Conservation (phyloP, 2,113 vertebrate species). For the Callipepla californica region DNA sequence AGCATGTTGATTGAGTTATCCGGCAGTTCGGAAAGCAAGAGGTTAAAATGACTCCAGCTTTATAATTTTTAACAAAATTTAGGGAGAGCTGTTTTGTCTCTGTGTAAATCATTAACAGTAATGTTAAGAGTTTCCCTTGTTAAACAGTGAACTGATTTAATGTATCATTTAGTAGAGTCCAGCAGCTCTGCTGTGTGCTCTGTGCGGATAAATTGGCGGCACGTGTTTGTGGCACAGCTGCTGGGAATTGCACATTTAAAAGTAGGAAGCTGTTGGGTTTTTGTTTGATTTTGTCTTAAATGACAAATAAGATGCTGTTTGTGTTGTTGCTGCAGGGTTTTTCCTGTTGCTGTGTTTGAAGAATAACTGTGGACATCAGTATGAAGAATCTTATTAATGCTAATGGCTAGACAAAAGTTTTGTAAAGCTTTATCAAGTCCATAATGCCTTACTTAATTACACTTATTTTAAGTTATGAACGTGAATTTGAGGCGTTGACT, state of each 20-base stretch:
- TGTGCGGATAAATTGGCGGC: not conserved
- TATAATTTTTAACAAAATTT: conserved; percentile 1
- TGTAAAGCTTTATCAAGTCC: not conserved
- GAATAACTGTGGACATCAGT: not conserved
- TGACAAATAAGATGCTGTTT: not conserved
- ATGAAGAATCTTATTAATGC: not conserved
- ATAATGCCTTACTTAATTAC: not conserved
- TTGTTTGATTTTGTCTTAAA: not conserved
- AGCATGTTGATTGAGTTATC: not conserved
- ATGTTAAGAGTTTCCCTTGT: not conserved
- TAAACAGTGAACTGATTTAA: not conserved
- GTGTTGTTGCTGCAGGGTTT: not conserved
- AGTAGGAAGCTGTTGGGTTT: not conserved
- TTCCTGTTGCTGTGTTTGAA: not conserved
- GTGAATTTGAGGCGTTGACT: not conserved
- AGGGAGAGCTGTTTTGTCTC: not conserved
- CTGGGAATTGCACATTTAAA: not conserved
- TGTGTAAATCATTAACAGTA: conserved; percentile 43
- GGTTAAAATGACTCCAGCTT: not conserved
- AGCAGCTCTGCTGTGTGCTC: not conserved
- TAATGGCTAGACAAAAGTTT: not conserved
- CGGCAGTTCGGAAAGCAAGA: not conserved
- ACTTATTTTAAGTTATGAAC: not conserved
- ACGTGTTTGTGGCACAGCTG: not conserved
- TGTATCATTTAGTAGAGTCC: not conserved